Base-by-base conservation (phyloP, 2,113 vertebrate genomes). In the Pachyramphus minor region DNA sequence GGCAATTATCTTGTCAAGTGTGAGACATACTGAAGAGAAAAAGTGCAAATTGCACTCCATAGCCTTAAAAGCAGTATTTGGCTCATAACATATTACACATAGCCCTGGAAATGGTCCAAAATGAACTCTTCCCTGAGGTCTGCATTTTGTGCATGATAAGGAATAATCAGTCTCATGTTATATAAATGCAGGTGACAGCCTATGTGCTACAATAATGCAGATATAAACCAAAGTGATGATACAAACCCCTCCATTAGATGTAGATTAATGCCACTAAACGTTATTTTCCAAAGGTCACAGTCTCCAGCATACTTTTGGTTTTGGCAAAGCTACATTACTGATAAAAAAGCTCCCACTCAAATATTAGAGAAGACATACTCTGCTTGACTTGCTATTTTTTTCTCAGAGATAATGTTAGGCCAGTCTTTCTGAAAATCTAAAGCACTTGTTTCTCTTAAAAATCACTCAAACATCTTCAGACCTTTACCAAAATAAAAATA, bases 111-210 rank as follows among this genome's bases (percentile, higher is more conserved):
- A 60, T 41, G 47, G 76, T 91, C 95, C 93, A 93, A 86, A 96
- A 94, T 84, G 90, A 95, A 91, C 95, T 96, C 92, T 92, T 95
- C 76, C 64, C 67, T 6, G 44, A 83, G 84, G 90, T 95, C 84
- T 95, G 85, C 91, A 58, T 93, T 93, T 92, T 94, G 47, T 60
- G 64, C 68, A 59, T 41, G 95, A 96, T 96, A 96, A 96, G 92
- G 93, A 97, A 96, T 92, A 90, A 97, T 95, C 95, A 96, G 90
- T 96, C 87, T 96, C 85, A 88, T 78, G 72, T 74, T 83, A 90
- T 90, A 97, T 95, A 97, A 97, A 96, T 96, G 91, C 87, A 93
- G 82, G 95, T 94, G 93, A 96, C 92, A 96, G 90, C 44, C 47
- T 85, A 83, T 90, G 67, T 86, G 84, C 50, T 96, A 86, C 87